phyloP scores from a whole-genome alignment of 2,888 invertebrate genomes.

The Ethmia dodecea region DNA sequence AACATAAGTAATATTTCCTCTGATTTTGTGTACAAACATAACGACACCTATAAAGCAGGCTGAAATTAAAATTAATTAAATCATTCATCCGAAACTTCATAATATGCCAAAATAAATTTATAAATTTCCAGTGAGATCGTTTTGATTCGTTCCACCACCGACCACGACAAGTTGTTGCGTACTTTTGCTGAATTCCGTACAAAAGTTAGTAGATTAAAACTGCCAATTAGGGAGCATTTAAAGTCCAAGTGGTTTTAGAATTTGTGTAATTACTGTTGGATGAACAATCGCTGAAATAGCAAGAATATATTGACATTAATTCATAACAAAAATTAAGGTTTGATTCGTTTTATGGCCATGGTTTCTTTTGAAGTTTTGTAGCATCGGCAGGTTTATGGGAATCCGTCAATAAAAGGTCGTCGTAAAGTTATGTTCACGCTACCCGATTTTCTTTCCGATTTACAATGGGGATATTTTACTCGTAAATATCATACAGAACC shows the following conservation, averaged over 20 bases:
- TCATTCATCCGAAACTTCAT: conserved; percentile 49
- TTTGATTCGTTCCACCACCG: conserved; percentile 63
- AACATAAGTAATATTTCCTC: too few relatives aligned
- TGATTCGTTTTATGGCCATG: too few relatives aligned
- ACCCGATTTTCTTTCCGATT: too few relatives aligned
- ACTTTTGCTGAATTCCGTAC: conserved; percentile 68
- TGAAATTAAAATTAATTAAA: conserved; percentile 45
- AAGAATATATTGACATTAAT: background rate
- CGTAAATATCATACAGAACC: too few relatives aligned
- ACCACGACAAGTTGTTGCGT: conserved; percentile 70
- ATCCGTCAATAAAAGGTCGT: too few relatives aligned
- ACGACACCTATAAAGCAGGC: too few relatives aligned
- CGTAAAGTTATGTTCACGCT: too few relatives aligned
- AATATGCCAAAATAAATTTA: conserved; percentile 61
- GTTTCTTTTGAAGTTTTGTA: too few relatives aligned
- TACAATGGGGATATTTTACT: too few relatives aligned
- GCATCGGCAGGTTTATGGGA: too few relatives aligned
- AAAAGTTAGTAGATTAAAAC: conserved; percentile 76
- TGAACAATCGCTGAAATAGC: conserved; percentile 52
- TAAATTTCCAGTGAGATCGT: conserved; percentile 61
- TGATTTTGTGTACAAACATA: too few relatives aligned
- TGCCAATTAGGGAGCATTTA: conserved; percentile 74
- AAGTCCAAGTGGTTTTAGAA: conserved; percentile 73
- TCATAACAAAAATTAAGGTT: too few relatives aligned
- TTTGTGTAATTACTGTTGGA: conserved; percentile 69